phyloP scores from a whole-genome alignment of 2,888 invertebrate genomes.

The Andrena fulva region DNA sequence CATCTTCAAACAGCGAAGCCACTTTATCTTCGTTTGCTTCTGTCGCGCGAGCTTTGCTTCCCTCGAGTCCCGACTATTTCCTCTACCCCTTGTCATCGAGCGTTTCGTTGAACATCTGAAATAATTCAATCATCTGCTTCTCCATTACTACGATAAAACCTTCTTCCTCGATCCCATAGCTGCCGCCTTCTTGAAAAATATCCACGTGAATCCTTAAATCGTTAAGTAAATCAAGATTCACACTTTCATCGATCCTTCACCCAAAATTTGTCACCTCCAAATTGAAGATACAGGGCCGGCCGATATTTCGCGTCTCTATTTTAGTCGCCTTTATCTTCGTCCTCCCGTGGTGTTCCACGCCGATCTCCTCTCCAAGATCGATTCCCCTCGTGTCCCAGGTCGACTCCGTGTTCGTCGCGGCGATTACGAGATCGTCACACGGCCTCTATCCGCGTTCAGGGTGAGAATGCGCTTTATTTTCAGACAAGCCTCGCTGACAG shows the following conservation, averaged over 20 bases:
- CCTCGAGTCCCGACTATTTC: slow-evolving; percentile 5
- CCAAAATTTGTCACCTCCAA: slow-evolving; percentile 10
- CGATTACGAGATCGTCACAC: slow-evolving; percentile 24
- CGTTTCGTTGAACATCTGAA: not conserved
- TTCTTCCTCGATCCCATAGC: too few species aligned
- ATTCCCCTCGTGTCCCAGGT: not conserved
- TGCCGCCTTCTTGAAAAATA: not conserved
- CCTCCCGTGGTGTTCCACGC: not conserved
- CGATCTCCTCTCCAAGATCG: slow-evolving; percentile 6
- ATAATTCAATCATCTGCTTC: not conserved
- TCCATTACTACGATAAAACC: not conserved
- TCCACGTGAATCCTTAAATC: too few species aligned
- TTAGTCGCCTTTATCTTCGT: not conserved
- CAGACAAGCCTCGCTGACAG: slow-evolving; percentile 66
- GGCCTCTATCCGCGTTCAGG: slow-evolving; percentile 29
- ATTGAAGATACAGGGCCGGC: not conserved
- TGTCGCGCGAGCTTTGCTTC: not conserved
- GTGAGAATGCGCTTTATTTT: slow-evolving; percentile 69
- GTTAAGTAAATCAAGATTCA: not conserved
- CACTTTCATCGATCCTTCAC: not conserved
- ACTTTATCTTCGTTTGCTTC: slow-evolving; percentile 18
- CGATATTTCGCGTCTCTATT: slow-evolving; percentile 21
- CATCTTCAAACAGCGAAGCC: not conserved
- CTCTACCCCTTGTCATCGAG: not conserved
- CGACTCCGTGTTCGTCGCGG: slow-evolving; percentile 7